Evolutionary conservation across 2,797 vertebrate genomes (phyloP).

Genomic region (Sphenodon punctatus): DNA sequence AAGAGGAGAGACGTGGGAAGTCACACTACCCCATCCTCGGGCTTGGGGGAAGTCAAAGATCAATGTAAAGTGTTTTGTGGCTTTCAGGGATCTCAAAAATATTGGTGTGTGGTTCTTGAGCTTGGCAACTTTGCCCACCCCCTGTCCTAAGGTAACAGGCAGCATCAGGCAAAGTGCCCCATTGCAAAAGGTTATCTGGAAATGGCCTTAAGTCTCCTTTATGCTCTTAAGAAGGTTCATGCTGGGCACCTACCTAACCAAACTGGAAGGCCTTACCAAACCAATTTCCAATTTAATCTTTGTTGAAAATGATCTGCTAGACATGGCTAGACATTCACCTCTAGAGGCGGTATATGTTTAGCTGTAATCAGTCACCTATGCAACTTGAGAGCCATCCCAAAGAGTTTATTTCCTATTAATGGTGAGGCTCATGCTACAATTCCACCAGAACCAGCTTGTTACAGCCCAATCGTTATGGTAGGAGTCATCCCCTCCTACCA

Average conservation of each 20-base stretch:
- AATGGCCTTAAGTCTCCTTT: too few species aligned
- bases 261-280: background rate
- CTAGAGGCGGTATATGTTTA: fast-evolving
- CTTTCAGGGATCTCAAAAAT: too few species aligned
- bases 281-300: background rate
- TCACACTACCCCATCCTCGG: too few species aligned
- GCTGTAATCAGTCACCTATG: background rate
- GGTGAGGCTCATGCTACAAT: background rate
- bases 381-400: background rate
- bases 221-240: background rate
- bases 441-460: background rate
- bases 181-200: too few species aligned
- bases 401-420: background rate
- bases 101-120: too few species aligned
- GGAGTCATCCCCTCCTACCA: background rate
- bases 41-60: too few species aligned
- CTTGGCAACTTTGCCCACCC: too few species aligned
- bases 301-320: background rate
- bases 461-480: slow-evolving; percentile 32
- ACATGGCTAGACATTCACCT: background rate
- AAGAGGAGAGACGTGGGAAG: too few species aligned
- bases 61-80: too few species aligned
- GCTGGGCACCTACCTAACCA: background rate
- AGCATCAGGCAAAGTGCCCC: too few species aligned
- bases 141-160: too few species aligned